Evolutionary conservation across 2,797 vertebrate genomes (phyloP), one percentile per base, ranked within the genome.

Genomic region (Darevskia mixta): DNA sequence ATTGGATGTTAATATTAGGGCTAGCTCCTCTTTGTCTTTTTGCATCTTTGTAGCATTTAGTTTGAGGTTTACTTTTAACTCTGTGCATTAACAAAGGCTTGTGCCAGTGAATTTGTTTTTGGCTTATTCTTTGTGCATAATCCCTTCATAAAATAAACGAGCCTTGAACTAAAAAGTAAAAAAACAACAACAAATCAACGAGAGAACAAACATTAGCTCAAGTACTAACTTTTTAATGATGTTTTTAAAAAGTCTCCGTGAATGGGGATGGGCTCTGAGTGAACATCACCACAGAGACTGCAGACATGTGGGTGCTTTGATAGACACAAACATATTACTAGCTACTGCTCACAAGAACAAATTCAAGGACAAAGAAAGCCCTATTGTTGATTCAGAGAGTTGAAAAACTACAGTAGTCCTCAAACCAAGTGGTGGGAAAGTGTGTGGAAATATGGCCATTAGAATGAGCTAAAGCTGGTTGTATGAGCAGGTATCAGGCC

Each of bases 101-200:
- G 17, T 83, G 8, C 73, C 23, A 5, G 29, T 88, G 75, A 84
- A 72, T 61, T 61, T 79, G 75, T 83, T 84, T 78, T 72, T 43
- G 9, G 32, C 64, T 71, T 79, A 27, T 67, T 25, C 23, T 71
- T 61, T 79, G 35, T 72, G 45, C 38, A 71, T 71, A 84, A 88
- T 61, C 75, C 67, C 64, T 71, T 88, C 73, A 78, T 79, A 88
- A 88, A 87, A 82, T 69, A 82, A 77, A 82, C 75, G 58, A 87
- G n/a, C 17, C 25, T 69, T 71, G 73, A 78, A 66, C 43, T 83
- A 38, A 81, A 81, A 81, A 43, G 35, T 76, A 82, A 32, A 66
- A 75, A n/a, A 29, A 82, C 8, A 72, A 41, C 25, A 9, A 83
- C 4, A 4, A 35, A 79, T 41, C 66, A 11, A 71, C 23, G 45